Conservation (phyloP, 2,888 invertebrate genomes). For the Cephalotes varians region DNA sequence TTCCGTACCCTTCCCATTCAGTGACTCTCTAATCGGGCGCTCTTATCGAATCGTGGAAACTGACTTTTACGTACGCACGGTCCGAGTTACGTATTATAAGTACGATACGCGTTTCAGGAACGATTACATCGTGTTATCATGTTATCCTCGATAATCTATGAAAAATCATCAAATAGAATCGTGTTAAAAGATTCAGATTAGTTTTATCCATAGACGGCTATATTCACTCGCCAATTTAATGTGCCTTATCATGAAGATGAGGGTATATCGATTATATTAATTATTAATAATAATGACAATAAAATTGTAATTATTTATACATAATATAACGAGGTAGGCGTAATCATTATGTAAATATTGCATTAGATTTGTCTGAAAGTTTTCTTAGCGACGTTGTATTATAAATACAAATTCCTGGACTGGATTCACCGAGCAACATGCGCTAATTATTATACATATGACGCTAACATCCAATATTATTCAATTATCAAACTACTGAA, state of each 20-base stretch:
- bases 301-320: neutral
- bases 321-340: neutral
- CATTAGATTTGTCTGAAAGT: neutral
- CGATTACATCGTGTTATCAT: neutral
- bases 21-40: slow-evolving; percentile 50
- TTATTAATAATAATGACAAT: neutral
- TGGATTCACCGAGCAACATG: neutral
- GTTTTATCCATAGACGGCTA: no score
- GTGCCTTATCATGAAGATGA: neutral
- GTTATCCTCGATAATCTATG: neutral
- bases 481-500: neutral
- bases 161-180: slow-evolving; percentile 7
- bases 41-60: slow-evolving; percentile 41
- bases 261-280: neutral
- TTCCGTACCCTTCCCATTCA: slow-evolving; percentile 63
- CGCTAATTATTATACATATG: neutral
- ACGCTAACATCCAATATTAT: neutral
- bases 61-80: slow-evolving; percentile 36
- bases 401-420: neutral
- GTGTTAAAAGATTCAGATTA: neutral
- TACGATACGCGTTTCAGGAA: neutral
- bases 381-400: neutral
- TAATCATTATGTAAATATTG: neutral
- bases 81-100: neutral
- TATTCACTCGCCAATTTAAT: neutral